Percentiles rank a stretch among this genome's conserved stretches.
These are phyloP conservation scores for Cotesia chilonis DNA, from an alignment of 1,140 invertebrate species.

Conservation along the genomic window DNA sequence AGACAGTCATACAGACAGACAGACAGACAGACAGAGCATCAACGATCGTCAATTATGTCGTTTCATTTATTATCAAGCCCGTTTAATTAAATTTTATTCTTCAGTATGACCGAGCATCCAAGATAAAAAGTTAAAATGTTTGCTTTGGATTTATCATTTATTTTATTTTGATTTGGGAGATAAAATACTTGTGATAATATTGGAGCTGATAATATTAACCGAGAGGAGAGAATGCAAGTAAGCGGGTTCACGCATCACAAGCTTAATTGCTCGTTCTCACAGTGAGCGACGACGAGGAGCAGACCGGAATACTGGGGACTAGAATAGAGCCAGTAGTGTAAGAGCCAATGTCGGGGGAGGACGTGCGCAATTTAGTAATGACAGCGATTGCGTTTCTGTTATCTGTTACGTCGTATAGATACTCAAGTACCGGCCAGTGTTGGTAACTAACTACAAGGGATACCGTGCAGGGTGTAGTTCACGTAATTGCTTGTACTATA, in stretches of 20 bases:
- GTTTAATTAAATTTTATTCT: no score
- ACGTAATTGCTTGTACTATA: slow-evolving; percentile 18
- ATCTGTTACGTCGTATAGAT: slow-evolving; percentile 32
- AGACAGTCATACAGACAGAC: neutral
- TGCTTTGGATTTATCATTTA: no score
- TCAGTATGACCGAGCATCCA: no score
- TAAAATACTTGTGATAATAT: no score
- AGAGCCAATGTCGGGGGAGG: slow-evolving; percentile 10
- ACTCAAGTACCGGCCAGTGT: no score
- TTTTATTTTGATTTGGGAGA: no score
- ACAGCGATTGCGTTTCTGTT: slow-evolving; percentile 29
- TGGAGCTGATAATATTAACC: no score
- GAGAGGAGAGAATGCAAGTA: no score
- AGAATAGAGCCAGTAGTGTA: neutral
- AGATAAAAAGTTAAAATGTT: no score
- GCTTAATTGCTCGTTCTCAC: slow-evolving; percentile 33
- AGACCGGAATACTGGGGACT: neutral
- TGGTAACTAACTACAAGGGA: no score
- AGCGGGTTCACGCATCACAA: neutral
- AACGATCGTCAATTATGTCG: no score
- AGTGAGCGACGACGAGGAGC: slow-evolving; percentile 6
- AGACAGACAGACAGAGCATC: neutral
- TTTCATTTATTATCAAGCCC: no score
- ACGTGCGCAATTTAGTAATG: slow-evolving; percentile 38
- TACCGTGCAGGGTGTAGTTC: neutral